These are phyloP conservation scores for Drosophila ambigua DNA, from an alignment of 1,140 invertebrate species.

Conservation along the genomic window DNA sequence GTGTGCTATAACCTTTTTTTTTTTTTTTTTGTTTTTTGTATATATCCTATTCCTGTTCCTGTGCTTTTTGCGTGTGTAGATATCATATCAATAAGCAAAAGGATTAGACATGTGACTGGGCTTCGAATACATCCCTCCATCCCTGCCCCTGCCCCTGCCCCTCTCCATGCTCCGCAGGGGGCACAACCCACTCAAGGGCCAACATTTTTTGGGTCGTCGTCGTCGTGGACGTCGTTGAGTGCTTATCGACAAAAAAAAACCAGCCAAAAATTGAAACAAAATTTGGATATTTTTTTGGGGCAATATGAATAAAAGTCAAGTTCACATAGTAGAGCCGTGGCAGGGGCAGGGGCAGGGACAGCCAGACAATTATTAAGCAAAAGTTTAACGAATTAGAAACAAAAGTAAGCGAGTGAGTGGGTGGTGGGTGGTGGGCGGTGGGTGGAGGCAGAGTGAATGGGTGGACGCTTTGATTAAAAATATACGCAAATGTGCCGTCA, in stretches of 20 bases:
- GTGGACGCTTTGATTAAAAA: conserved; percentile 52
- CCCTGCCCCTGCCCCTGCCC: too few relatives aligned
- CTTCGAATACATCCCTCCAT: conserved; percentile 5
- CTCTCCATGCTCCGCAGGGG: too few relatives aligned
- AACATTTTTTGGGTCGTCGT: conserved; percentile 52
- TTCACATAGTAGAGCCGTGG: conserved; percentile 1
- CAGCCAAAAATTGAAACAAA: conserved; percentile 24
- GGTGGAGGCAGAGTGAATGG: not conserved
- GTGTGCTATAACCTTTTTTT: conserved; percentile 61
- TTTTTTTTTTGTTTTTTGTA: not conserved
- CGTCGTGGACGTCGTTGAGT: conserved; percentile 39
- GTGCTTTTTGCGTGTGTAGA: conserved; percentile 52
- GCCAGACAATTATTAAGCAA: conserved; percentile 80
- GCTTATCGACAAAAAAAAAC: conserved; percentile 59
- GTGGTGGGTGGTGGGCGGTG: not conserved
- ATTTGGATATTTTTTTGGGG: conserved; percentile 50
- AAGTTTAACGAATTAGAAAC: conserved; percentile 82
- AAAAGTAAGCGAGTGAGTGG: conserved; percentile 40
- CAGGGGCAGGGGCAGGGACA: not conserved
- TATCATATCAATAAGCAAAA: conserved; percentile 83
- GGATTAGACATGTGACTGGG: conserved; percentile 80
- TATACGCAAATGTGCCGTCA: conserved; percentile 9
- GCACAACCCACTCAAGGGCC: conserved; percentile 24
- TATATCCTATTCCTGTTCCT: conserved; percentile 8
- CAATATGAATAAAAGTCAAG: conserved; percentile 75